Evolutionary conservation across 2,113 vertebrate species (phyloP).

Genomic region (Corydoras maculifer): DNA sequence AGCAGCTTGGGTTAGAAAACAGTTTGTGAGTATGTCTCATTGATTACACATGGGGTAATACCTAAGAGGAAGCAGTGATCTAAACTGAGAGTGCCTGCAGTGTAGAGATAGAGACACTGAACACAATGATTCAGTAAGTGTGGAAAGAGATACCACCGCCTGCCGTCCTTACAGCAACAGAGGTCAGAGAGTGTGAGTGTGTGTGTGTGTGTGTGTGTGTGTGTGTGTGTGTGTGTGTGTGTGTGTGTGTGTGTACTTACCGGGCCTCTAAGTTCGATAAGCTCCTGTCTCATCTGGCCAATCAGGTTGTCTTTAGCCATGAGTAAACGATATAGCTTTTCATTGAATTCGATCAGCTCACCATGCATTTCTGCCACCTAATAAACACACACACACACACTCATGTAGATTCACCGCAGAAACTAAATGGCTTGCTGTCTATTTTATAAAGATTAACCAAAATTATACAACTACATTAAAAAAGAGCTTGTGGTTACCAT

Average conservation of each 20-base stretch:
- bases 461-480: too few relatives aligned
- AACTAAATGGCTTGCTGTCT: too few relatives aligned
- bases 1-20: too few relatives aligned
- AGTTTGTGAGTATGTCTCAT: slow-evolving; percentile 14
- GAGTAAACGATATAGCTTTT: slow-evolving; percentile 86
- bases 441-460: too few relatives aligned
- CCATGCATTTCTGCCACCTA: slow-evolving; percentile 99
- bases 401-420: slow-evolving; percentile 4
- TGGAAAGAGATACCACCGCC: slow-evolving; percentile 9
- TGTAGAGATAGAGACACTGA: slow-evolving; percentile 32
- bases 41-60: slow-evolving; percentile 21
- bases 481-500: too few relatives aligned
- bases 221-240: slow-evolving; percentile 5
- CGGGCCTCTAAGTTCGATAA: slow-evolving; percentile 91
- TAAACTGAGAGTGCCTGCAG: slow-evolving; percentile 20
- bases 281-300: slow-evolving; percentile 93
- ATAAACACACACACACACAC: slow-evolving; percentile 29
- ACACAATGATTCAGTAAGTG: slow-evolving; percentile 19
- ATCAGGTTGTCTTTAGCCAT: slow-evolving; percentile 95
- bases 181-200: background rate
- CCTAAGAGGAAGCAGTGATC: slow-evolving; percentile 23
- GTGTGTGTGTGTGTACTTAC: slow-evolving; percentile 61
- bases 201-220: slow-evolving; percentile 21
- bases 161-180: background rate
- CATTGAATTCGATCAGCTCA: slow-evolving; percentile 96